Evolutionary conservation across 2,797 vertebrate species (phyloP), one percentile per base, ranked within the genome.

Genomic region (Propithecus perrieri): DNA sequence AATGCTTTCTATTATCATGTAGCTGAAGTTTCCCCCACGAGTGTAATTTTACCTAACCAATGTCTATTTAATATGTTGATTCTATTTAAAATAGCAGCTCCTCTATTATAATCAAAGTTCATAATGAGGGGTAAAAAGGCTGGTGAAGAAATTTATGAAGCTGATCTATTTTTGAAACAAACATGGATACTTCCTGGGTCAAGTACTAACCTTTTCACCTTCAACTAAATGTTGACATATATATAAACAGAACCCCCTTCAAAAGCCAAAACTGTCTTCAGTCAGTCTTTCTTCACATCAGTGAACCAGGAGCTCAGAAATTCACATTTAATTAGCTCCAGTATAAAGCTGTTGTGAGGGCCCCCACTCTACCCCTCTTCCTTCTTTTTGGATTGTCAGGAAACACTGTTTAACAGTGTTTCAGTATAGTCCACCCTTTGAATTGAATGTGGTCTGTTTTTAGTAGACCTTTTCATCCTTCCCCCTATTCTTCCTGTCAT

Each of bases 141-240:
- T 59, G 74, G 65, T 76, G 85, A 97, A 96, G 94, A 97, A 91
- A 98, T 98, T 98, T 97, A 97, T 97, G 91, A 97, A 97, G 76
- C 87, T n/a, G 75, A 95, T 97, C 95, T 98, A 98, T 98, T 98
- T 98, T 97, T 98, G 97, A 98, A 98, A 97, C 95, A 98, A 98
- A 98, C 97, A 98, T 4, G 84, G 98, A 97, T 98, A 98, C 98
- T 99, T 99, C 98, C 98, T 98, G 98, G 98, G 98, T 99, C 98
- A 99, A 98, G 98, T 98, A 97, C 98, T 99, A 98, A 99, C 99
- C 98, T 99, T 99, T 99, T 99, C 98, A 99, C 99, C 98, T 98
- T 97, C 69, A 97, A 93, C 94, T 98, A 97, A 97, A 98, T 98
- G 98, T 93, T 99, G 98, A 99, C 98, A 94, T 98, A 96, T 97